phyloP scores from a whole-genome alignment of 37 sponge, comb jelly and placozoan species.

The Lycopodina hypogea region DNA sequence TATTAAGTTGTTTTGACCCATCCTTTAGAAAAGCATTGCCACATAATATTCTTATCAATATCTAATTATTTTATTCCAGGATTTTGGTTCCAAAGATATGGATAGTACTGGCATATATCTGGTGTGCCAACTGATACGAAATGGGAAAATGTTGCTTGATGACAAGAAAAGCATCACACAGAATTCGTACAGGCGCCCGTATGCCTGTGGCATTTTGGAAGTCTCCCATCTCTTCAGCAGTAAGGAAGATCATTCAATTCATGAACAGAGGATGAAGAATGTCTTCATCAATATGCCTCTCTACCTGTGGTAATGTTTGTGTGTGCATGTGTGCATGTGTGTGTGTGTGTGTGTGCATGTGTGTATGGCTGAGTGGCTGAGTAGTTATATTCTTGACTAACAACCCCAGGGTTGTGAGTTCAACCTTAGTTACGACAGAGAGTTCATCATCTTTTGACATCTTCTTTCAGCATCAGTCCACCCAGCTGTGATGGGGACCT shows the following conservation, averaged over 20 bases:
- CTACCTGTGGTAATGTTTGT: slow-evolving; percentile 23
- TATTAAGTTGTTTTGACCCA: no score
- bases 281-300: slow-evolving; percentile 28
- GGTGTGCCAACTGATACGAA: slow-evolving; percentile 67
- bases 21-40: no score
- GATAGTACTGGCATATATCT: slow-evolving; percentile 11
- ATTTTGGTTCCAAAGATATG: slow-evolving; percentile 51
- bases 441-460: no score
- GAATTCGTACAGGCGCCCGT: slow-evolving; percentile 55
- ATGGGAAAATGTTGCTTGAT: slow-evolving; percentile 50
- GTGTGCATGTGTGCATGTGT: neutral
- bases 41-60: no score
- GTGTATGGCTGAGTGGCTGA: no score
- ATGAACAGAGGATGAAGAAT: neutral
- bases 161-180: slow-evolving; percentile 53
- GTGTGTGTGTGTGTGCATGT: no score
- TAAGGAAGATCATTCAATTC: neutral
- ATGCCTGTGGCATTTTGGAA: slow-evolving; percentile 51
- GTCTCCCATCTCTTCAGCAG: neutral
- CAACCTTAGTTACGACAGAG: no score
- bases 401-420: no score
- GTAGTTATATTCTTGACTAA: no score
- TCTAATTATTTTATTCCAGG: slow-evolving; percentile 33
- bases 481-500: no score
- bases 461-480: no score